Base-by-base conservation (phyloP, 2,797 vertebrate genomes). In the Astyanax mexicanus region DNA sequence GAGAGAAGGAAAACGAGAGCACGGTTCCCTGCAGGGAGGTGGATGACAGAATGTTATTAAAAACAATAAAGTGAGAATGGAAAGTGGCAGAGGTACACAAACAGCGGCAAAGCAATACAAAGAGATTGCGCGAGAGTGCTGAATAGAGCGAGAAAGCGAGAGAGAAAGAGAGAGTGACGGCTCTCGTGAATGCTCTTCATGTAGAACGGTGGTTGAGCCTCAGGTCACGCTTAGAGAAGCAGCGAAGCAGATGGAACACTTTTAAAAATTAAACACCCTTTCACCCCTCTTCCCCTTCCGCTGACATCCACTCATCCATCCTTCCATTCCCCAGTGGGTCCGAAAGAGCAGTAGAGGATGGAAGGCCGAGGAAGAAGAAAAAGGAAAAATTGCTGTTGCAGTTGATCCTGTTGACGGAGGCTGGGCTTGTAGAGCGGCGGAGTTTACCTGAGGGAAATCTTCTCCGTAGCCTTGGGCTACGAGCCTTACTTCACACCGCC, bases 251-350 rank as follows among this genome's bases (percentile, higher is more conserved):
- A 86, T 74, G 54, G 78, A 79, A 77, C 70, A 69, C 64, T 84
- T 78, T 87, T 88, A 86, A 87, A 88, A 86, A 82, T 88, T 88
- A 86, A 91, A 91, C 70, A 79, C 72, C 69, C 57, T 72, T 78
- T 32, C 75, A 74, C 80, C 69, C 58, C 72, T n/a, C 57, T 61
- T 55, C n/a, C 78, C 37, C 21, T 13, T 29, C 44, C 44, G 65
- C 66, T 74, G 64, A 67, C 32, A 72, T 66, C 35, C 75, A 70
- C 70, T 74, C 65, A 78, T 80, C 72, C 75, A 69, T 76, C 45
- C 13, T 13, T 45, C 9, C 19, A 27, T 75, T 66, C 58, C 74
- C 70, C 17, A 32, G 38, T 47, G 69, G 47, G 70, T 70, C 40
- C 62, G 44, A 68, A 6, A 74, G 44, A 74, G 61, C 49, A 67